Evolutionary conservation across 2,113 vertebrate genomes (phyloP).

Genomic region (Psephotus haematonotus): DNA sequence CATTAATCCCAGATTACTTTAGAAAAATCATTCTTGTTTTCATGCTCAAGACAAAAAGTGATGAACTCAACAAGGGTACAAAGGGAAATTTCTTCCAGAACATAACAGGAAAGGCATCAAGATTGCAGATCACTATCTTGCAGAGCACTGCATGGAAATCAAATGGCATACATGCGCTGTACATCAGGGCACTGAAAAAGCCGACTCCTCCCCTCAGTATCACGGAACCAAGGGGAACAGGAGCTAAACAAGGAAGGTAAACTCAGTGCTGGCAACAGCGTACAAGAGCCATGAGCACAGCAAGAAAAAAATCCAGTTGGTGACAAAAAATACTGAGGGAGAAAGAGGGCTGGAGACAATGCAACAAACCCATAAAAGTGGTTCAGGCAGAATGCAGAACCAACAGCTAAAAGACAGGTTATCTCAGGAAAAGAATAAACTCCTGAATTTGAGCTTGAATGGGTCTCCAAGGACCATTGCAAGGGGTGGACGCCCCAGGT

Average conservation of each 20-base stretch:
- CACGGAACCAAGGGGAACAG: background rate
- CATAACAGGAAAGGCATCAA: background rate
- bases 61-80: background rate
- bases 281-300: background rate
- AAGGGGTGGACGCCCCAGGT: background rate
- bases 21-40: background rate
- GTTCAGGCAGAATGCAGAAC: background rate
- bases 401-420: rapidly evolving
- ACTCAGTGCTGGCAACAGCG: background rate
- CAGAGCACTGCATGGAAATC: background rate
- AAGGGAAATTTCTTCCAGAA: background rate
- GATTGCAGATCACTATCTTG: background rate
- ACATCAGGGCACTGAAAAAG: background rate
- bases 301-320: background rate
- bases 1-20: background rate
- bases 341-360: background rate
- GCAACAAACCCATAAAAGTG: rapidly evolving
- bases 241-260: background rate
- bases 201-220: background rate
- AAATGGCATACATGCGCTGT: rapidly evolving
- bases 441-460: background rate
- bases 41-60: background rate
- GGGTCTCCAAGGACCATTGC: background rate
- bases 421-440: background rate
- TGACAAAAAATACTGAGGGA: background rate